Evolutionary conservation across 92 coral and sea anemone genomes (phyloP).

Genomic region (Siderastrea radians): DNA sequence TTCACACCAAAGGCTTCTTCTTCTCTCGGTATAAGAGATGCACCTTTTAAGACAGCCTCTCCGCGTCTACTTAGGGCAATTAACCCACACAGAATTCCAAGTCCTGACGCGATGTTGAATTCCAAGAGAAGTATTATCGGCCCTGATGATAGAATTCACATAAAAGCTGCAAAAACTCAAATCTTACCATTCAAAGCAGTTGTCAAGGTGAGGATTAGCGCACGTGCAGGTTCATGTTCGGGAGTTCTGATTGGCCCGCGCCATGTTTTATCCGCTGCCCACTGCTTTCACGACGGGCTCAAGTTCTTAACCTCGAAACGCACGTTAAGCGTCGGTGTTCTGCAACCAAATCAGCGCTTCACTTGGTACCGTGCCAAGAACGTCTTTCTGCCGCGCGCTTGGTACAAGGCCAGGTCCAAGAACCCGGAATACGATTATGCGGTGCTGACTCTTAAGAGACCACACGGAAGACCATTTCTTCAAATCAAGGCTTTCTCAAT

Average conservation of each 20-base stretch:
- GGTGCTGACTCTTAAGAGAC: constrained; percentile 26
- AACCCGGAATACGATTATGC: constrained; percentile 52
- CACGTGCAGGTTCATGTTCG: constrained; percentile 17
- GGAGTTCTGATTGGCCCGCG: constrained; percentile 50
- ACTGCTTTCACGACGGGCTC: constrained; percentile 42
- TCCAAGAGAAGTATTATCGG: constrained; percentile 33
- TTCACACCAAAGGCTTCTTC: not conserved
- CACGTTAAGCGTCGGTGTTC: constrained; percentile 16
- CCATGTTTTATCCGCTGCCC: constrained; percentile 52
- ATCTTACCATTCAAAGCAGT: constrained; percentile 38
- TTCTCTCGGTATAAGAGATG: not conserved
- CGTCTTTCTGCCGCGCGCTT: constrained; percentile 43
- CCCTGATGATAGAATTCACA: constrained; percentile 33
- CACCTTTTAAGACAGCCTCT: not conserved
- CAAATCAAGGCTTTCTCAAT: constrained; percentile 30
- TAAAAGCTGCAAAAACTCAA: not conserved
- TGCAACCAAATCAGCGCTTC: constrained; percentile 33
- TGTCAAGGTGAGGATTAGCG: constrained; percentile 31
- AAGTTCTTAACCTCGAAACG: not conserved
- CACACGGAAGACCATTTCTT: constrained; percentile 38
- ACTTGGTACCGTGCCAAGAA: constrained; percentile 14
- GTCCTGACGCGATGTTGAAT: not conserved
- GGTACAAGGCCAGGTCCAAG: not conserved
- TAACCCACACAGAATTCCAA: not conserved
- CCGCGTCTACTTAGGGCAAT: too few species aligned